Base-by-base conservation (phyloP, 2,113 vertebrate species). In the Burhinus bistriatus region DNA sequence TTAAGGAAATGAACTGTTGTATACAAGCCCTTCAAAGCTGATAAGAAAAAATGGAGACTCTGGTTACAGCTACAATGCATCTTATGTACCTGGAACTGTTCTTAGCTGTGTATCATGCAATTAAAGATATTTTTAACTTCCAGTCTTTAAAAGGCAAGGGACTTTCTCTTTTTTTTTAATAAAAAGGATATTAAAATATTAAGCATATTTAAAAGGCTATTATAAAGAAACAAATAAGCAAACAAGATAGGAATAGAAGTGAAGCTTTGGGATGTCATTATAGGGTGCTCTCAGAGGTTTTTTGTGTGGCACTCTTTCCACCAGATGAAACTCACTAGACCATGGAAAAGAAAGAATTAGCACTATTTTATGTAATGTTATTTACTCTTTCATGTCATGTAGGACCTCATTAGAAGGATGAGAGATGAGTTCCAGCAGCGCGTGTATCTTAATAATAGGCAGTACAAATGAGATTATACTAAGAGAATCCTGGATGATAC, bases 381-480 rank as follows among this genome's bases (percentile, higher is more conserved):
- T 85, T 93, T 94, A 76, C 14, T 66, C 85, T 83, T 85, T 57
- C 61, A 36, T 72, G 45, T 93, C 83, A 72, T 42, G 26, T 38
- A 59, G 40, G 69, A 69, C 45, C 27, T 91, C 66, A 70, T 72
- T 86, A 82, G 80, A 92, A 83, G 72, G 68, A 61, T 58, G 55
- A 87, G 42, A 76, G 59, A 76, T 76, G 78, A 93, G 44, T 87
- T 91, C 51, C 84, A 85, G 59, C 70, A 79, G 40, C 44, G 57
- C 30, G 36, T 49, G 30, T 51, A 42, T 89, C 77, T 94, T 94
- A 95, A 89, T 91, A 95, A 95, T 69, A 87, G 65, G 80, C 81
- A 76, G 47, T 79, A 87, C 69, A 91, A 91, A 93, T 91, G 64
- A 94, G 83, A 91, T 95, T 93, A 89, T 79, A 90, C 45, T 69